Base-by-base conservation (phyloP, 2,113 vertebrate species). In the Marmota flaviventris region DNA sequence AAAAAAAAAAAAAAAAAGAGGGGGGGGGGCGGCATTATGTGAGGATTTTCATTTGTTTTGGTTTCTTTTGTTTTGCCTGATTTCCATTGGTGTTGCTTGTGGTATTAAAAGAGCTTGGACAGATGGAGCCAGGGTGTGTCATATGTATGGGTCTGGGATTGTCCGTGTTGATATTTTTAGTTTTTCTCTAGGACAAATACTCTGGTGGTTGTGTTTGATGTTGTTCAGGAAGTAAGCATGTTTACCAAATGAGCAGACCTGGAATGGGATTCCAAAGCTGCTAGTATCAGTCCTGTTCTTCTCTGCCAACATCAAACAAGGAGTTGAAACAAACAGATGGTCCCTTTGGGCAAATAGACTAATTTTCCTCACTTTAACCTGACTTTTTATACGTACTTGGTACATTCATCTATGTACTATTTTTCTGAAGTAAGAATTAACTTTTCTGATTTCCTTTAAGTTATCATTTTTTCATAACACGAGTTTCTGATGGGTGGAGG, bases 341-440 rank as follows among this genome's bases (percentile, higher is more conserved):
- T n/a, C 56, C 72, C 34, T 89, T 63, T 58, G n/a, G 42, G 11
- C 39, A 61, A 90, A 90, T 56, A 18, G 0, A 77, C 9, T 75
- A 39, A 70, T 83, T 83, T 75, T 76, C 67, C 82, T 94, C 18
- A 81, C 7, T 79, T 94, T 78, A 7, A 72, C 14, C 24, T 89
- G 13, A 77, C 3, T 42, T 88, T 45, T 95, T 72, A 39, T 45
- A 17, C 3, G 22, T 81, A 25, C 7, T 93, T 16, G 89, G 24
- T 69, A 42, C n/a, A 77, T 90, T 92, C 51, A 72, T 4, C 9
- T 81, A 2, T 69, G 11, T 93, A 2, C 6, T 18, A 72, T 51
- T 29, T 11, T 89, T 95, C 24, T 91, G n/a, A 79, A 95, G 34
- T 85, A 85, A 94, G 7, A 32, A 4, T 89, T 84, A 8, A 67